Conservation (phyloP, 2,888 invertebrate species). For the Drosophila phalerata region DNA sequence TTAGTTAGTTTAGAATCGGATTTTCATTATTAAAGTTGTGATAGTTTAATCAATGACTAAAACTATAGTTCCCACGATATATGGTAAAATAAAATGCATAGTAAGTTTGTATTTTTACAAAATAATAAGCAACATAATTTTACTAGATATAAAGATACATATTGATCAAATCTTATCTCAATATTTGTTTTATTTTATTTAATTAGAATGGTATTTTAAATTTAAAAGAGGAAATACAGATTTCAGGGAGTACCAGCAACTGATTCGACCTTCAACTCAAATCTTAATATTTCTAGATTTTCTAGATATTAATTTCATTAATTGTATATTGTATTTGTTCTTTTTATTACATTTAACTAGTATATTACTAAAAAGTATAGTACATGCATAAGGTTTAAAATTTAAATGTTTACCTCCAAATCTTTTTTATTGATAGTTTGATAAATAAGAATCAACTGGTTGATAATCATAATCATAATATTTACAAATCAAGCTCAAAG, state of each 20-base stretch:
- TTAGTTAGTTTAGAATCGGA: not conserved
- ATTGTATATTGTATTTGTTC: too few species aligned
- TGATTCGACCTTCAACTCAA: too few species aligned
- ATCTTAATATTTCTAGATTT: too few species aligned
- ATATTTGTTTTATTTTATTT: too few species aligned
- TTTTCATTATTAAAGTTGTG: not conserved
- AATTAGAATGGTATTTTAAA: too few species aligned
- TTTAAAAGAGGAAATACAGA: too few species aligned
- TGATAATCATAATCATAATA: conserved; percentile 1
- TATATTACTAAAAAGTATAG: not conserved
- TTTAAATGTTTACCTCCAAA: not conserved
- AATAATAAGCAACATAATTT: not conserved
- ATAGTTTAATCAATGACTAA: not conserved
- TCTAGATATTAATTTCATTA: too few species aligned
- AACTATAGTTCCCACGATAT: not conserved
- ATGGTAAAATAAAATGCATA: not conserved
- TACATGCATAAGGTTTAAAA: not conserved
- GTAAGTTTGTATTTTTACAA: not conserved
- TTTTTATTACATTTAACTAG: too few species aligned
- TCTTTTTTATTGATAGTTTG: not conserved
- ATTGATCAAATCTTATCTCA: too few species aligned
- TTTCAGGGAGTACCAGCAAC: too few species aligned
- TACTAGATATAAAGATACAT: not conserved
- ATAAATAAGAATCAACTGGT: not conserved
- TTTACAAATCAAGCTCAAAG: conserved; percentile 8